Conservation (phyloP, 2,888 invertebrate genomes). For the Argyresthia albistria region DNA sequence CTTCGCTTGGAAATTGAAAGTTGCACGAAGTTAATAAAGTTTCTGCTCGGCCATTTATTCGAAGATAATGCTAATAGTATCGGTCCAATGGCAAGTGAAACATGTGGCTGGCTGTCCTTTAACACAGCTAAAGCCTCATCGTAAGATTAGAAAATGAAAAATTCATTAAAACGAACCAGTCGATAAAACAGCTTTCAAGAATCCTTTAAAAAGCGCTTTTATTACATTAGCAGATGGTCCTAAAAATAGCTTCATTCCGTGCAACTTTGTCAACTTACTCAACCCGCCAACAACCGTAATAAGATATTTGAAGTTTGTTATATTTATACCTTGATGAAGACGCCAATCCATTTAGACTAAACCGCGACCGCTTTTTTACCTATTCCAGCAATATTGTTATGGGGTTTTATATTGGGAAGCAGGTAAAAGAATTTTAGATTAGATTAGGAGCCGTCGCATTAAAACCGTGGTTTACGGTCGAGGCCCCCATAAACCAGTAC, state of each 20-base stretch:
- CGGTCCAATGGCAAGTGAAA: no score
- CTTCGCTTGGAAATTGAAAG: no score
- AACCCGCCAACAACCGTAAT: slow-evolving; percentile 16
- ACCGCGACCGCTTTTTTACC: not conserved
- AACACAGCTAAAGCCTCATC: no score
- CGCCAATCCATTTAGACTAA: slow-evolving; percentile 23
- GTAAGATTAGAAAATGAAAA: not conserved
- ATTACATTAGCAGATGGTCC: slow-evolving; percentile 41
- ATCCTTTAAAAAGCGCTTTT: slow-evolving; percentile 32
- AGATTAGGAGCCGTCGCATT: slow-evolving; percentile 43
- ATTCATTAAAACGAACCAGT: slow-evolving; percentile 1
- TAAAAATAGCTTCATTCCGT: not conserved
- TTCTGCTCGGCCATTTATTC: no score
- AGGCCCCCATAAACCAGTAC: slow-evolving; percentile 40
- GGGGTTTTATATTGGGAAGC: slow-evolving; percentile 41
- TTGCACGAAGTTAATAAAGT: no score
- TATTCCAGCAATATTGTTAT: slow-evolving; percentile 13
- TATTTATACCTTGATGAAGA: slow-evolving; percentile 28
- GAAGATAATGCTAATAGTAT: no score
- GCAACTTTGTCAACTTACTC: slow-evolving; percentile 7
- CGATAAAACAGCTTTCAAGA: slow-evolving; percentile 13
- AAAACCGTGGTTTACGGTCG: slow-evolving; percentile 46
- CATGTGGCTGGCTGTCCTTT: no score
- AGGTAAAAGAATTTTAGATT: slow-evolving; percentile 56
- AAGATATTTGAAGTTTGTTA: no score